These are phyloP conservation scores for Furnarius figulus DNA, from an alignment of 2,113 vertebrate species.

Conservation along the genomic window DNA sequence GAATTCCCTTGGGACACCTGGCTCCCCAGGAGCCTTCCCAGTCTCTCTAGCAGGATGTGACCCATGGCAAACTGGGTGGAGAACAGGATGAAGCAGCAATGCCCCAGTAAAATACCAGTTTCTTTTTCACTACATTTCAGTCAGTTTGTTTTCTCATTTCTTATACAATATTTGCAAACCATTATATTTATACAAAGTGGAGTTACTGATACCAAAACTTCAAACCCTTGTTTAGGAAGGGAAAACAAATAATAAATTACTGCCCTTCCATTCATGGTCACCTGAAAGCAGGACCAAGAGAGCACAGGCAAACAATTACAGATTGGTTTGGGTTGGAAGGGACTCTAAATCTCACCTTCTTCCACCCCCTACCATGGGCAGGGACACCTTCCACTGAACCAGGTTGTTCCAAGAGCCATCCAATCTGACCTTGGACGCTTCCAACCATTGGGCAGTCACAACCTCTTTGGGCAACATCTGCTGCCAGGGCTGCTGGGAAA, in stretches of 20 bases:
- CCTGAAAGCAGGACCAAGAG: neutral
- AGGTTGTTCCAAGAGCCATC: no score
- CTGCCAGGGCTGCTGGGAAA: neutral
- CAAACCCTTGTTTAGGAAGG: neutral
- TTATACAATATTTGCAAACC: neutral
- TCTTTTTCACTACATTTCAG: neutral
- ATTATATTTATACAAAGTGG: neutral
- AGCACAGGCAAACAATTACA: neutral
- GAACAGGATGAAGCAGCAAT: neutral
- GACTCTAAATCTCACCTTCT: no score
- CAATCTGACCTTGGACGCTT: no score
- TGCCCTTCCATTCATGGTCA: neutral
- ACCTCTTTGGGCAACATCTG: neutral
- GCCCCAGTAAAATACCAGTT: neutral
- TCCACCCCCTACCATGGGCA: no score
- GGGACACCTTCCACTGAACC: no score
- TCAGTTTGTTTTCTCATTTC: neutral
- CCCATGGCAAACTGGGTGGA: neutral
- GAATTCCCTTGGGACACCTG: neutral
- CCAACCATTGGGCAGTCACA: neutral
- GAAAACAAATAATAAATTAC: neutral
- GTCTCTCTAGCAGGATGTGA: neutral
- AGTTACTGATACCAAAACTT: neutral
- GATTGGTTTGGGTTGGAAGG: accelerated
- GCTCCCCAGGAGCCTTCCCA: neutral